Evolutionary conservation across 2,888 invertebrate species (phyloP), one percentile per base, ranked within the genome.

Genomic region (Morpho deidamia): DNA sequence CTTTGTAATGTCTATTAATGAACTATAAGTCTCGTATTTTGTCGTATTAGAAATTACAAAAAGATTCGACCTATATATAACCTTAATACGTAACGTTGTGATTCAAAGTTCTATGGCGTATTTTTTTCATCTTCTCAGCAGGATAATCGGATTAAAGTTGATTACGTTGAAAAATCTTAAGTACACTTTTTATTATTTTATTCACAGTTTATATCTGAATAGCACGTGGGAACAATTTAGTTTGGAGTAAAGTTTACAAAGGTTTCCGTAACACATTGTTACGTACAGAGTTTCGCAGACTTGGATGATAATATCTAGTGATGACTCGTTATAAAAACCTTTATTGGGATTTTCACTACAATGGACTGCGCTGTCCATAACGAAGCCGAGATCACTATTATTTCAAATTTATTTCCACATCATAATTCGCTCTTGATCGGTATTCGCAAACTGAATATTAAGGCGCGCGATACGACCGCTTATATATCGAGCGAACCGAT

Each of bases 1-100:
- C 65, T 69, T 76, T 76, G 70, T 75, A 65, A 69, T 61, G 64
- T 68, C 57, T 76, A 69, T 69, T 72, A 78, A 78, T 75, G 72
- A 74, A 73, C 67, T 67, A 64, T 72, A 70, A 75, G 70, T 69
- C 62, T 40, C 58, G 60, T 67, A 68, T 41, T 68, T 66, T 70
- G 74, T 73, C 73, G 67, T 67, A 58, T 60, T 54, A 56, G 53
- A 56, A 58, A 56, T 48, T 40, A 37, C 12, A 43, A 41, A 47
- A 53, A 14, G 23, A 7, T 34, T 8, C 12, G 33, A 23, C 3
- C 10, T 35, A 55, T 49, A 45, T 34, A 35, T 33, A 49, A 50
- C 51, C 42, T 44, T 58, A 58, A 44, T 8, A 1, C 11, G 2
- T 14, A n/a, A 0, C 1, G 0, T n/a, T 57, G 55, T 12, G 51